These are phyloP conservation scores for Dallia pectoralis DNA, from an alignment of 2,797 vertebrate species.

Conservation along the genomic window DNA sequence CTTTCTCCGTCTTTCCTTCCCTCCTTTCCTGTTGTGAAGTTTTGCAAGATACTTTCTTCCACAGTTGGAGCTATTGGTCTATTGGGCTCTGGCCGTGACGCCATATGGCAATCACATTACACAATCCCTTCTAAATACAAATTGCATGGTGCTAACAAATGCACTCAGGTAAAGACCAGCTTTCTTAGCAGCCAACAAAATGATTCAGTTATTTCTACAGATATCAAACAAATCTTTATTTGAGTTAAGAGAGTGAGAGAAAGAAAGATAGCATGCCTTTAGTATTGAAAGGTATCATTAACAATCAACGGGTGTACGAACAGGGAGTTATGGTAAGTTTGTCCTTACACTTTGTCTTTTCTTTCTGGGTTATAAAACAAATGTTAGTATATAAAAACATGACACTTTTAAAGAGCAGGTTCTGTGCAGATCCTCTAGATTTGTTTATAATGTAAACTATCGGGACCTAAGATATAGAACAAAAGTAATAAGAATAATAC, in stretches of 20 bases:
- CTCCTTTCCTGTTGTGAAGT: slow-evolving; percentile 19
- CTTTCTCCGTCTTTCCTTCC: slow-evolving; percentile 16
- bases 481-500: too few relatives aligned
- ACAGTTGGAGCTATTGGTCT: slow-evolving; percentile 24
- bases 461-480: too few relatives aligned
- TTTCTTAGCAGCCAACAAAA: slow-evolving; percentile 36
- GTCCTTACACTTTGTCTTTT: not conserved
- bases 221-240: slow-evolving; percentile 34
- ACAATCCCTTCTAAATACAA: slow-evolving; percentile 36
- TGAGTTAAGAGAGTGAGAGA: slow-evolving; percentile 36
- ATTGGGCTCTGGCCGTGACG: slow-evolving; percentile 31
- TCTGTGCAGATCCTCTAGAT: too few relatives aligned
- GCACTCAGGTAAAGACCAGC: slow-evolving; percentile 31
- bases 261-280: slow-evolving; percentile 12
- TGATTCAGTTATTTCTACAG: slow-evolving; percentile 37
- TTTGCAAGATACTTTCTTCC: slow-evolving; percentile 28
- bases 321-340: not conserved
- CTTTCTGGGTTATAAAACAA: not conserved
- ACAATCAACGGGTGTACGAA: not conserved
- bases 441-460: too few relatives aligned
- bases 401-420: too few relatives aligned
- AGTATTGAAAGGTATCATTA: slow-evolving; percentile 19
- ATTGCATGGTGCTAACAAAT: slow-evolving; percentile 37
- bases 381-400: too few relatives aligned
- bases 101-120: slow-evolving; percentile 32